These are phyloP conservation scores for Sympetrum striolatum DNA, from an alignment of 2,888 invertebrate species.

Conservation along the genomic window DNA sequence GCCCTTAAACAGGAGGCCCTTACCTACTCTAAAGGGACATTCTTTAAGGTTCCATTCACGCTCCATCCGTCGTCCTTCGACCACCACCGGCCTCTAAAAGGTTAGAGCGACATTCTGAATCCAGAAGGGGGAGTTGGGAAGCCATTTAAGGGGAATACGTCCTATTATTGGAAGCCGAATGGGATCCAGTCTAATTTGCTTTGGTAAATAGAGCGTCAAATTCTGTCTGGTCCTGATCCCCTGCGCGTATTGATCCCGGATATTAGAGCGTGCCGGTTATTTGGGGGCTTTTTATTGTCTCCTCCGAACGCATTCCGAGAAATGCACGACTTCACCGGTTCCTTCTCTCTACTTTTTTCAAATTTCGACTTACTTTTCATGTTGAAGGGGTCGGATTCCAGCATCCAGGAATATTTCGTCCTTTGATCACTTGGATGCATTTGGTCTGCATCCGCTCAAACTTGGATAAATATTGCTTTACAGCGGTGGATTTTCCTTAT, in stretches of 20 bases:
- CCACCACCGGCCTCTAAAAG: neutral
- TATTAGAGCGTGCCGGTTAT: neutral
- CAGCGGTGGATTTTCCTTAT: too few species aligned
- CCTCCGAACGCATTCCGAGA: neutral
- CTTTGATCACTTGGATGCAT: too few species aligned
- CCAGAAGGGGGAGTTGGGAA: neutral
- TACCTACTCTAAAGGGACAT: slow-evolving; percentile 15
- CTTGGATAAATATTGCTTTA: too few species aligned
- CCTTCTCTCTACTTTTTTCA: neutral
- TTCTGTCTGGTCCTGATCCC: neutral
- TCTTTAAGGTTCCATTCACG: slow-evolving; percentile 33
- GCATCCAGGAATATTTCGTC: too few species aligned
- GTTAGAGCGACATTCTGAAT: slow-evolving; percentile 18
- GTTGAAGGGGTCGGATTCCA: too few species aligned
- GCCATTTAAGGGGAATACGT: neutral
- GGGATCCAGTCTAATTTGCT: slow-evolving; percentile 21
- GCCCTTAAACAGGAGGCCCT: neutral
- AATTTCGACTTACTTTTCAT: neutral
- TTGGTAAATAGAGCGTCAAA: slow-evolving; percentile 31
- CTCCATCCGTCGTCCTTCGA: neutral
- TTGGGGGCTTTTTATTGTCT: neutral
- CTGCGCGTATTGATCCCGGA: neutral
- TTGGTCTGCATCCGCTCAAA: too few species aligned
- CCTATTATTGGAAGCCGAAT: slow-evolving; percentile 21
- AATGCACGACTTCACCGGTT: neutral